phyloP scores from a whole-genome alignment of 2,797 vertebrate species.

The Loris lydekkerianus region DNA sequence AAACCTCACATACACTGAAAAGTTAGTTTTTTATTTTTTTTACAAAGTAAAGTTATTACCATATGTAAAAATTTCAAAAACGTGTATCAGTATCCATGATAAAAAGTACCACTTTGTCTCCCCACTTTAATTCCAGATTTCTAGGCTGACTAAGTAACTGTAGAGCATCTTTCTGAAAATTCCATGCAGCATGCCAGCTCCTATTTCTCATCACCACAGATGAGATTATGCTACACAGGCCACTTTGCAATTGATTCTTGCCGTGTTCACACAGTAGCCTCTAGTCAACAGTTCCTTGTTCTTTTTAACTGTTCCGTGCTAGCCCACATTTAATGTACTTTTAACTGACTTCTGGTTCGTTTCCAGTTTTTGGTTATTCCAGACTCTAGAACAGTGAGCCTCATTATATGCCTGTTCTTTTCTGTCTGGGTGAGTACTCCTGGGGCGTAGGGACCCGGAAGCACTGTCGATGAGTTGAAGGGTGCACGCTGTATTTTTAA shows the following conservation, averaged over 20 bases:
- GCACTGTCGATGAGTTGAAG: not conserved
- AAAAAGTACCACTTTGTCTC: not conserved
- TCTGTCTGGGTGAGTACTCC: not conserved
- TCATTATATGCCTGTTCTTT: not conserved
- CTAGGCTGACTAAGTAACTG: not conserved
- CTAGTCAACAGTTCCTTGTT: not conserved
- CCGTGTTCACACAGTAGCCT: not conserved
- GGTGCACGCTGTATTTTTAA: not conserved
- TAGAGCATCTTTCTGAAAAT: not conserved
- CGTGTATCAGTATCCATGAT: not conserved
- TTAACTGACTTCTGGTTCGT: not conserved
- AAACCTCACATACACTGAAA: not conserved
- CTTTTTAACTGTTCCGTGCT: not conserved
- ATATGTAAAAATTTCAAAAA: slow-evolving; percentile 36
- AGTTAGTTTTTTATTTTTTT: not conserved
- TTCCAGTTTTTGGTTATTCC: not conserved
- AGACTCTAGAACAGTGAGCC: not conserved
- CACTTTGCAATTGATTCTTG: not conserved
- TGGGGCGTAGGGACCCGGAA: not conserved
- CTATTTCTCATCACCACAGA: not conserved
- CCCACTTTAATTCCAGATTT: not conserved
- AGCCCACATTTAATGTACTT: not conserved
- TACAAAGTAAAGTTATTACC: not conserved
- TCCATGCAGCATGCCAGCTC: not conserved
- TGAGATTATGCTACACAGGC: not conserved